Conservation (phyloP, 2,888 invertebrate species). For the Acronicta leporina region DNA sequence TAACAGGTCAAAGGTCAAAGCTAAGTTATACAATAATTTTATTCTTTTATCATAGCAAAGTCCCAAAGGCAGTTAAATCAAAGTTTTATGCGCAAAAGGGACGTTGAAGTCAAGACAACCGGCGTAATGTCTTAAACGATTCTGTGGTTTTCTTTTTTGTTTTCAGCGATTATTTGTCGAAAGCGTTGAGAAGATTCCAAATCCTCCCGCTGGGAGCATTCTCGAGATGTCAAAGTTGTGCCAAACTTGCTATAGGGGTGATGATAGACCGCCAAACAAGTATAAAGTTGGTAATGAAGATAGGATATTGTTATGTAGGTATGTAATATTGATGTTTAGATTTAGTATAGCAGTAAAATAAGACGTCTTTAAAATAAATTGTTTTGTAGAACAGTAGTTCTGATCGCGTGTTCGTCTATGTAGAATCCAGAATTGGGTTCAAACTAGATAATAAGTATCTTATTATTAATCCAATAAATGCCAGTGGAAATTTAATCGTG, state of each 20-base stretch:
- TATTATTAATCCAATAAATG: too few relatives aligned
- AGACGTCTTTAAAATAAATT: too few relatives aligned
- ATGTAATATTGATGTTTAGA: constrained; percentile 5
- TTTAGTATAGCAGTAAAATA: not conserved
- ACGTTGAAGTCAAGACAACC: constrained; percentile 28
- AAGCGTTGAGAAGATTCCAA: constrained; percentile 42
- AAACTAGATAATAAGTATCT: too few relatives aligned
- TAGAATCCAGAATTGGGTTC: too few relatives aligned
- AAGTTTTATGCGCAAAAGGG: constrained; percentile 36
- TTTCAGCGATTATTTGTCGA: constrained; percentile 42
- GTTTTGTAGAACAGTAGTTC: too few relatives aligned
- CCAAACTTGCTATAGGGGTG: constrained; percentile 48
- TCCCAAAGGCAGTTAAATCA: constrained; percentile 40
- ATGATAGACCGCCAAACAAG: constrained; percentile 38
- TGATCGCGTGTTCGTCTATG: too few relatives aligned
- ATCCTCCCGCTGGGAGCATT: constrained; percentile 56
- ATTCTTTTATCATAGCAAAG: constrained; percentile 37
- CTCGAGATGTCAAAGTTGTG: constrained; percentile 48
- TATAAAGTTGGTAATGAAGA: constrained; percentile 17
- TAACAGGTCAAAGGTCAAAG: constrained; percentile 14
- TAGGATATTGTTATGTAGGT: constrained; percentile 9
- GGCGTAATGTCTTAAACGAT: constrained; percentile 44
- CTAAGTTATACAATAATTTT: constrained; percentile 18
- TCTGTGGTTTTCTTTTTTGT: constrained; percentile 50
- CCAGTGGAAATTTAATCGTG: too few relatives aligned